phyloP scores from a whole-genome alignment of 1,140 invertebrate genomes.

The Oncopeltus fasciatus region DNA sequence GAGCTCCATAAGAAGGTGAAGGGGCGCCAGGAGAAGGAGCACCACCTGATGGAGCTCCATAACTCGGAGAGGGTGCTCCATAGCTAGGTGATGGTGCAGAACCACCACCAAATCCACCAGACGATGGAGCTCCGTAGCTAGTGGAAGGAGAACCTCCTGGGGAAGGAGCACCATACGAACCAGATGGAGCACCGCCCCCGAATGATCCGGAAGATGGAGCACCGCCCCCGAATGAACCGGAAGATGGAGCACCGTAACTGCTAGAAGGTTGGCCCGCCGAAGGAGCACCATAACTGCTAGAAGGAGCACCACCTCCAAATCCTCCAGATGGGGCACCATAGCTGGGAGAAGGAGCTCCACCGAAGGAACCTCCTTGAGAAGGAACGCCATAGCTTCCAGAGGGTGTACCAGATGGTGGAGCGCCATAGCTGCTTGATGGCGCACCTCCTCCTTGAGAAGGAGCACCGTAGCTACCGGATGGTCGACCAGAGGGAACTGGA shows the following conservation, averaged over 20 bases:
- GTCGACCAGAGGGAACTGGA: constrained; percentile 10
- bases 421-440: constrained; percentile 19
- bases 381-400: constrained; percentile 15
- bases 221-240: constrained; percentile 5
- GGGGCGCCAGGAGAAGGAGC: constrained; percentile 10
- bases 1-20: constrained; percentile 18
- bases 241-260: constrained; percentile 16
- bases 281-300: not conserved
- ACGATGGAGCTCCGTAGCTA: constrained; percentile 18
- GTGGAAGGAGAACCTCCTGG: not conserved
- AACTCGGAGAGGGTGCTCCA: constrained; percentile 12
- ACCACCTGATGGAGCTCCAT: constrained; percentile 5
- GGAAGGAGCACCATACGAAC: constrained; percentile 20
- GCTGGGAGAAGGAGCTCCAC: not conserved
- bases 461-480: constrained; percentile 21
- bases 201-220: not conserved
- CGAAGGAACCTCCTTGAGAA: not conserved
- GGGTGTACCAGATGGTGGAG: constrained; percentile 15
- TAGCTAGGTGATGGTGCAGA: no score
- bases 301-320: not conserved
- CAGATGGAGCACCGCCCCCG: constrained; percentile 16
- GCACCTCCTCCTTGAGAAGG: constrained; percentile 11
- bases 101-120: not conserved
- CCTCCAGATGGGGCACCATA: constrained; percentile 3
- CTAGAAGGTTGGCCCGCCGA: constrained; percentile 13